phyloP scores from a whole-genome alignment of 2,888 invertebrate genomes.

The Nephrocerus scutellatus region DNA sequence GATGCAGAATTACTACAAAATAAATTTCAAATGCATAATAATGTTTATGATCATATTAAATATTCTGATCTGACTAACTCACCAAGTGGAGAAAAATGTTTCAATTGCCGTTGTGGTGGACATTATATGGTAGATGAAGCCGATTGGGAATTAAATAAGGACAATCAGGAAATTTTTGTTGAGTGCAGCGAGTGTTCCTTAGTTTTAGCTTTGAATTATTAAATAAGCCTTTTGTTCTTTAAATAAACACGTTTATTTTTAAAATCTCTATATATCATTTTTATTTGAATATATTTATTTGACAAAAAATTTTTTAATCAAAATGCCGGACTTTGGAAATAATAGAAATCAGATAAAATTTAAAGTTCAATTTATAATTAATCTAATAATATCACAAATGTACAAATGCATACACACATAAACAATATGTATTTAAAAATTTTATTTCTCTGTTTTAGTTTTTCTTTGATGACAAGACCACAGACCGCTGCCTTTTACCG shows the following conservation, averaged over 20 bases:
- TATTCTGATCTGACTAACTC: constrained; percentile 50
- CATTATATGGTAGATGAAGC: constrained; percentile 42
- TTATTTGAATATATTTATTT: too few species aligned
- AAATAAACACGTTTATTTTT: too few species aligned
- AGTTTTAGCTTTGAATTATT: constrained; percentile 49
- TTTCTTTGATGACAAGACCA: too few species aligned
- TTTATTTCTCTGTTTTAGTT: too few species aligned
- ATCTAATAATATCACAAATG: too few species aligned
- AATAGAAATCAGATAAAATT: not conserved
- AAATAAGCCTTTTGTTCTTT: constrained; percentile 21
- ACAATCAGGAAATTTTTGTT: constrained; percentile 49
- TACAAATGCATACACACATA: too few species aligned
- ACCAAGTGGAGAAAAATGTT: constrained; percentile 29
- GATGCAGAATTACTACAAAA: constrained; percentile 56
- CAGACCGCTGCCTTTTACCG: too few species aligned
- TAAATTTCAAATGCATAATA: constrained; percentile 52
- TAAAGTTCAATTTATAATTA: not conserved
- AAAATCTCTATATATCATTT: not conserved
- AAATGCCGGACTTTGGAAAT: not conserved
- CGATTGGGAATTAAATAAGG: constrained; percentile 13
- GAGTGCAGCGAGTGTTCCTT: constrained; percentile 71
- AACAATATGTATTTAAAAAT: too few species aligned
- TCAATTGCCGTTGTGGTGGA: constrained; percentile 66
- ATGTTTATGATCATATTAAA: constrained; percentile 50
- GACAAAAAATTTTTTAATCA: not conserved